A percentile compares a stretch with the other conserved stretches of the same genome.
These are phyloP conservation scores for Ophion slaviceki DNA, from an alignment of 2,888 invertebrate genomes.

Conservation along the genomic window DNA sequence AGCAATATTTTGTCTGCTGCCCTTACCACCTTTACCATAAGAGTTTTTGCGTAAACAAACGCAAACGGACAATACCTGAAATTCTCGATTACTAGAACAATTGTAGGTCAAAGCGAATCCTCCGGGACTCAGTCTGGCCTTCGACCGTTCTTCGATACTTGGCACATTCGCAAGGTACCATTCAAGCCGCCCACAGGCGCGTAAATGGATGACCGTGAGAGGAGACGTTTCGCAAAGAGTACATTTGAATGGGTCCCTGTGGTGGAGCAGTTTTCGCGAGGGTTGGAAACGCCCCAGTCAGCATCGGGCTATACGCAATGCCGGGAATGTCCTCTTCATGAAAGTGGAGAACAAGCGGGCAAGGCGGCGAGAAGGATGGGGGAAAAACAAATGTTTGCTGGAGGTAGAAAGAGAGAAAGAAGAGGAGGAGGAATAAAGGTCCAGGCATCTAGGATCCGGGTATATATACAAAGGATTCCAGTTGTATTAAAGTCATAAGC, in stretches of 20 bases:
- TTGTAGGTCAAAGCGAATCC: background rate
- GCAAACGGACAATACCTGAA: background rate
- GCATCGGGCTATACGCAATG: background rate
- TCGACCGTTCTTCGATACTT: background rate
- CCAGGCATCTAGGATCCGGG: background rate
- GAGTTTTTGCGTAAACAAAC: background rate
- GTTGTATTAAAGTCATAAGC: constrained; percentile 68
- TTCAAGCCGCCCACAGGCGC: background rate
- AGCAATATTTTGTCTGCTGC: background rate
- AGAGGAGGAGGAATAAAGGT: background rate
- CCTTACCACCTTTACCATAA: background rate
- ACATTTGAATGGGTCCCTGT: background rate
- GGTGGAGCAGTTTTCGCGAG: background rate
- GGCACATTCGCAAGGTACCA: background rate
- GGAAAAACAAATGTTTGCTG: background rate
- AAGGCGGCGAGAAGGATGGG: background rate
- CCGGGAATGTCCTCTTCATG: constrained; percentile 19
- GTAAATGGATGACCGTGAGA: constrained; percentile 3
- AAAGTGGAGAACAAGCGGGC: constrained; percentile 23
- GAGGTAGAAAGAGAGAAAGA: background rate
- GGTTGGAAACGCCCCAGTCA: background rate
- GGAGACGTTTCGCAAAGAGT: background rate
- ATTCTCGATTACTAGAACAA: background rate
- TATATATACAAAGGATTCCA: background rate
- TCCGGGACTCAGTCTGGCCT: background rate